These are phyloP conservation scores for Gorsachius magnificus DNA, from an alignment of 2,797 vertebrate genomes.

Conservation along the genomic window DNA sequence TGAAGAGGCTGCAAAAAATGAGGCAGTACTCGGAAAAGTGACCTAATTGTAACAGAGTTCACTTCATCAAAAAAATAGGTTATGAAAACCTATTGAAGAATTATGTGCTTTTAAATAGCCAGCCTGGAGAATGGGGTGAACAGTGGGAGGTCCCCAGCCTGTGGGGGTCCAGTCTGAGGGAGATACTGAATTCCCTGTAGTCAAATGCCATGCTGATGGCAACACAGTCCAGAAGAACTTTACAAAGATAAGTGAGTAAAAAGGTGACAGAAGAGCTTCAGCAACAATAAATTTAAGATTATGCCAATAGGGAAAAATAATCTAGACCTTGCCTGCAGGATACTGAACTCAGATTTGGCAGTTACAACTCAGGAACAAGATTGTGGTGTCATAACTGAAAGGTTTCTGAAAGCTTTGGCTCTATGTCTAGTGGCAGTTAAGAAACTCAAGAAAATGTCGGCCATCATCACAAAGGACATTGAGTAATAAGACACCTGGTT, in stretches of 20 bases:
- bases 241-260: neutral
- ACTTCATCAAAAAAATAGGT: neutral
- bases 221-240: neutral
- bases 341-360: neutral
- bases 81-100: neutral
- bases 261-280: neutral
- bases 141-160: neutral
- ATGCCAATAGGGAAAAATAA: neutral
- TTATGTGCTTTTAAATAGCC: neutral
- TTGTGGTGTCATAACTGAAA: no score
- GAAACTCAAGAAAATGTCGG: neutral
- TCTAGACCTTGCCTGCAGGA: neutral
- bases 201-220: neutral
- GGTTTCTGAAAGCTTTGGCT: neutral
- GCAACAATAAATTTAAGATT: neutral
- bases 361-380: neutral
- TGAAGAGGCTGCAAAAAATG: neutral
- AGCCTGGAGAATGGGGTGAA: neutral
- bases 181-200: neutral
- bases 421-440: neutral
- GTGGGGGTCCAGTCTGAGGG: neutral
- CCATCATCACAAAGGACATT: neutral
- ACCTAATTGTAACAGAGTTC: neutral
- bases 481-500: neutral
- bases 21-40: neutral